phyloP scores from a whole-genome alignment of 2,113 vertebrate genomes.

The Gambusia affinis region DNA sequence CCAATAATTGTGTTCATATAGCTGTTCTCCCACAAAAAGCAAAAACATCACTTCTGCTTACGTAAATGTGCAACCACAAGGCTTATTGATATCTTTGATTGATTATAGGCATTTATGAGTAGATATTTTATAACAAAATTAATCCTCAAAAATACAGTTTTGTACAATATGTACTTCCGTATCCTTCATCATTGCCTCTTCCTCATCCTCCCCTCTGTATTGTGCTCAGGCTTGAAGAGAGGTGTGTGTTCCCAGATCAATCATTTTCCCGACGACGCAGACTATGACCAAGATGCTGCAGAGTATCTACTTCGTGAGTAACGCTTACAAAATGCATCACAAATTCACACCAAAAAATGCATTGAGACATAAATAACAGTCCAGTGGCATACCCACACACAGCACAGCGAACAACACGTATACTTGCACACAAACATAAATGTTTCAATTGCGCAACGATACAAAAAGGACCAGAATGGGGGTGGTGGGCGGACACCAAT shows the following conservation, averaged over 20 bases:
- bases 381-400: slow-evolving; percentile 6
- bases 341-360: slow-evolving; percentile 6
- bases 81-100: neutral
- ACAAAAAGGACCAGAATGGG: slow-evolving; percentile 61
- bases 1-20: no score
- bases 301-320: slow-evolving; percentile 91
- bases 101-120: neutral
- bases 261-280: slow-evolving; percentile 93
- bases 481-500: slow-evolving; percentile 70
- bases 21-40: no score
- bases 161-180: neutral
- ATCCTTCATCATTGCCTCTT: slow-evolving; percentile 2
- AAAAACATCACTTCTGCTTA: neutral
- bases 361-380: slow-evolving; percentile 21
- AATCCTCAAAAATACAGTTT: neutral
- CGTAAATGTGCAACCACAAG: neutral
- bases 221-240: slow-evolving; percentile 83
- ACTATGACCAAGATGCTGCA: slow-evolving; percentile 93
- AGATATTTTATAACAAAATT: neutral
- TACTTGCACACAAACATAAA: neutral
- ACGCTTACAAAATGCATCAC: slow-evolving; percentile 18
- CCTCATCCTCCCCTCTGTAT: neutral
- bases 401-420: slow-evolving; percentile 3
- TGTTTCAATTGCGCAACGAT: slow-evolving; percentile 27
- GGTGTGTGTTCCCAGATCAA: slow-evolving; percentile 94